A percentile compares a stretch with the other conserved stretches of the same genome.
phyloP scores from a whole-genome alignment of 2,888 invertebrate genomes.

The Entomobrya multifasciata region DNA sequence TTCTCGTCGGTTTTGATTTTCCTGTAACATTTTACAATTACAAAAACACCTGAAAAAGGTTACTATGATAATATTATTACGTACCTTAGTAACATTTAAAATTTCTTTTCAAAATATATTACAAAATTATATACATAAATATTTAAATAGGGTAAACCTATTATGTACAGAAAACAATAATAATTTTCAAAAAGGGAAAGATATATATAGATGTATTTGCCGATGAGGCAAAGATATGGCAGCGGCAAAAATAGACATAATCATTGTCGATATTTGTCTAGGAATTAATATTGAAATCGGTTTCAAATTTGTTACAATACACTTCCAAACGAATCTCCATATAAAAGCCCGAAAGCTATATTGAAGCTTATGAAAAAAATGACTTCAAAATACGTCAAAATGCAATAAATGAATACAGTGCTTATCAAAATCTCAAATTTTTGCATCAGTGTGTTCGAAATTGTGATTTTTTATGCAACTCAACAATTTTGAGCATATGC shows the following conservation, averaged over 20 bases:
- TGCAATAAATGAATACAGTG: slow-evolving; percentile 28
- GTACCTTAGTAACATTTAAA: slow-evolving; percentile 22
- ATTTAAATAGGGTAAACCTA: neutral
- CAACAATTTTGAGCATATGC: too few relatives aligned
- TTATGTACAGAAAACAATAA: neutral
- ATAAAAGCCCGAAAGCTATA: neutral
- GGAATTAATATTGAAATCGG: neutral
- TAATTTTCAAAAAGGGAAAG: slow-evolving; percentile 7
- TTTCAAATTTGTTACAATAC: slow-evolving; percentile 1
- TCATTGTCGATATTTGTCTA: slow-evolving; percentile 29
- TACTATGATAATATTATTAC: slow-evolving; percentile 39
- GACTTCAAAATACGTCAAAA: slow-evolving; percentile 18
- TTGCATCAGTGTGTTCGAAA: too few relatives aligned
- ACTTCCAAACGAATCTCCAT: neutral
- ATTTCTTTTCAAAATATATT: slow-evolving; percentile 3
- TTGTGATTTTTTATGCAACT: too few relatives aligned
- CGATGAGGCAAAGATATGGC: slow-evolving; percentile 3
- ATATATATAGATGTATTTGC: slow-evolving; percentile 11
- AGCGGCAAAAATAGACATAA: slow-evolving; percentile 45
- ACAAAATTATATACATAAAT: neutral
- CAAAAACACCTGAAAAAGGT: slow-evolving; percentile 15
- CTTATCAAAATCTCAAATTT: neutral
- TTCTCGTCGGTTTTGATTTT: neutral
- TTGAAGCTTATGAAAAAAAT: neutral
- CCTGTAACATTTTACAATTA: neutral